These are phyloP conservation scores for Vanessa atalanta DNA, from an alignment of 1,140 invertebrate genomes.

Conservation along the genomic window DNA sequence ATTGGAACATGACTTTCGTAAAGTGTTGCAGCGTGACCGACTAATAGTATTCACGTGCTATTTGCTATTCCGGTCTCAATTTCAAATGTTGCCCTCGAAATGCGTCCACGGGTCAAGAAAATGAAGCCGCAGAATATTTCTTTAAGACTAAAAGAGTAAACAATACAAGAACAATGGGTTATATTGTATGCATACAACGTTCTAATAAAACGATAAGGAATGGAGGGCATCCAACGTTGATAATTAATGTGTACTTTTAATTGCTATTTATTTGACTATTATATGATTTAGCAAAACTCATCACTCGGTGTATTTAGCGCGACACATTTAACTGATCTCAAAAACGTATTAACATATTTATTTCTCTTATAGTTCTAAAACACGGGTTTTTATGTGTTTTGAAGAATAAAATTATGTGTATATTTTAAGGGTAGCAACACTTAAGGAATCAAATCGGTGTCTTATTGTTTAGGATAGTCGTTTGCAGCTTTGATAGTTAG, in stretches of 20 bases:
- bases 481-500: no score
- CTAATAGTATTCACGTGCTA: conserved; percentile 45
- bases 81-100: conserved; percentile 34
- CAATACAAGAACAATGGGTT: conserved; percentile 22
- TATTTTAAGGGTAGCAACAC: no score
- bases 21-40: conserved; percentile 41
- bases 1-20: conserved; percentile 42
- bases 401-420: no score
- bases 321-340: no score
- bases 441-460: no score
- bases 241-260: neutral
- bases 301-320: no score
- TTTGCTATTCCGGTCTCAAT: conserved; percentile 48
- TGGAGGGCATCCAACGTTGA: conserved; percentile 15
- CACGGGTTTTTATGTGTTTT: no score
- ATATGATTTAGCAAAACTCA: no score
- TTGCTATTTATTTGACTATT: no score
- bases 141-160: conserved; percentile 9
- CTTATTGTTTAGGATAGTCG: no score
- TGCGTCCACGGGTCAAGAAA: conserved; percentile 17
- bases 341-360: no score
- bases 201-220: conserved; percentile 20
- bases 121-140: conserved; percentile 7
- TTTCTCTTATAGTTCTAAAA: no score
- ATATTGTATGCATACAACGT: conserved; percentile 22